A percentile compares a stretch with the other conserved stretches of the same genome.
Conservation (phyloP, 2,797 vertebrate genomes). For the Sternotherus odoratus region DNA sequence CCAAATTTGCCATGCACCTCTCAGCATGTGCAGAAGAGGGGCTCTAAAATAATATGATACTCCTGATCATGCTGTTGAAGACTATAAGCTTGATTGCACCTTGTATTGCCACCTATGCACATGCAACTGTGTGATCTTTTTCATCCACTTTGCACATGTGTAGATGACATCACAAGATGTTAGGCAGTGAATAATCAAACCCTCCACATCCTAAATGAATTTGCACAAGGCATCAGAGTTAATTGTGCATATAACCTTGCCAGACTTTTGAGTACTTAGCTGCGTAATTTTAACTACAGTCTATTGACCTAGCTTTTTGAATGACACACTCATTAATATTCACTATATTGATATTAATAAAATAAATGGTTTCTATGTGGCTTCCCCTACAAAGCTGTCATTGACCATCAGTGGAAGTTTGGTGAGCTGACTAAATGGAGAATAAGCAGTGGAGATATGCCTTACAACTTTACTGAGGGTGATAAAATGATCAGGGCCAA, state of each 20-base stretch:
- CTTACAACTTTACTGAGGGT: no score
- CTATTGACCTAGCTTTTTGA: constrained; percentile 5
- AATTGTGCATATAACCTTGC: not conserved
- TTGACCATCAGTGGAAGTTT: not conserved
- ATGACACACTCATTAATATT: not conserved
- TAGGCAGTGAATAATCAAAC: rapidly evolving
- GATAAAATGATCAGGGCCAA: no score
- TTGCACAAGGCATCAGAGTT: rapidly evolving
- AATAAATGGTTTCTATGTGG: not conserved
- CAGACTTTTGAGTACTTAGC: not conserved
- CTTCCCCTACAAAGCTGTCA: not conserved
- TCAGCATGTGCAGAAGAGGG: not conserved
- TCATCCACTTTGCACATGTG: not conserved
- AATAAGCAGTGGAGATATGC: not conserved
- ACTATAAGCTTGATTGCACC: not conserved
- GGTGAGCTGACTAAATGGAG: not conserved
- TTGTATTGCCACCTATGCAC: not conserved
- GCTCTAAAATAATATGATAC: not conserved
- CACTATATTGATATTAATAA: not conserved
- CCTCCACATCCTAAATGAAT: rapidly evolving
- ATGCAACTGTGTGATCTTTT: not conserved
- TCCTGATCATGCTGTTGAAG: not conserved
- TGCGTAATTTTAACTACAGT: not conserved
- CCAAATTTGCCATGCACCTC: not conserved
- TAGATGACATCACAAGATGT: not conserved